Conservation (phyloP, 2,888 invertebrate genomes). For the Thymelicus lineola region DNA sequence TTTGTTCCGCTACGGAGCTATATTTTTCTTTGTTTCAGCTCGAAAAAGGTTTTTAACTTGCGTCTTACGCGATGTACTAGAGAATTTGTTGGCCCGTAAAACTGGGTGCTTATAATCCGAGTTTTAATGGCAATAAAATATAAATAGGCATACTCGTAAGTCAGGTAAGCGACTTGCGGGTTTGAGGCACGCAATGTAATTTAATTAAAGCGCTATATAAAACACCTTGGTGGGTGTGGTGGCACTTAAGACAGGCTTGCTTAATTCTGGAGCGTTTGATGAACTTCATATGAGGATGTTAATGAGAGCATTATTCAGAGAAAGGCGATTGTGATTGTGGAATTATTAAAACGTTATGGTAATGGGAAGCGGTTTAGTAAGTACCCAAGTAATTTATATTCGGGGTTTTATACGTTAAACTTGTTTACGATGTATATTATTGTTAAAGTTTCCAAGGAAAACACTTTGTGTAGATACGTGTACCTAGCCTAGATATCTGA, state of each 20-base stretch:
- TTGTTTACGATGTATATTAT: too few species aligned
- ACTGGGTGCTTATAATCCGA: constrained; percentile 45
- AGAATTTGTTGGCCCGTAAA: constrained; percentile 30
- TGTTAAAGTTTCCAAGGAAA: too few species aligned
- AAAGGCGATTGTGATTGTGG: constrained; percentile 42
- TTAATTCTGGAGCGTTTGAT: constrained; percentile 66
- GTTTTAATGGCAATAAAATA: constrained; percentile 49
- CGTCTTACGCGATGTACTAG: constrained; percentile 28
- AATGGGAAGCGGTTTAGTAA: constrained; percentile 14
- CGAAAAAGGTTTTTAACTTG: constrained; percentile 22
- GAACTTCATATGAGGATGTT: constrained; percentile 62
- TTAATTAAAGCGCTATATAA: constrained; percentile 75
- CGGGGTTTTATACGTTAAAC: too few species aligned
- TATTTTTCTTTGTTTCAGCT: constrained; percentile 40
- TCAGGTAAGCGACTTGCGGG: constrained; percentile 54
- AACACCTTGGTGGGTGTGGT: constrained; percentile 62
- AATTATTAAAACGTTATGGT: constrained; percentile 38
- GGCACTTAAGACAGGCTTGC: constrained; percentile 66
- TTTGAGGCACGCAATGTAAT: constrained; percentile 72
- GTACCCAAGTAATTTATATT: too few species aligned
- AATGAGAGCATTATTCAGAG: constrained; percentile 66
- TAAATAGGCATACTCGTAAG: constrained; percentile 43
- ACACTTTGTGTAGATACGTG: too few species aligned
- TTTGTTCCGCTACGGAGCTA: constrained; percentile 41
- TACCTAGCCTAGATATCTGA: too few species aligned